Evolutionary conservation across 2,113 vertebrate species (phyloP), one percentile per base, ranked within the genome.

Genomic region (Garra rufa): DNA sequence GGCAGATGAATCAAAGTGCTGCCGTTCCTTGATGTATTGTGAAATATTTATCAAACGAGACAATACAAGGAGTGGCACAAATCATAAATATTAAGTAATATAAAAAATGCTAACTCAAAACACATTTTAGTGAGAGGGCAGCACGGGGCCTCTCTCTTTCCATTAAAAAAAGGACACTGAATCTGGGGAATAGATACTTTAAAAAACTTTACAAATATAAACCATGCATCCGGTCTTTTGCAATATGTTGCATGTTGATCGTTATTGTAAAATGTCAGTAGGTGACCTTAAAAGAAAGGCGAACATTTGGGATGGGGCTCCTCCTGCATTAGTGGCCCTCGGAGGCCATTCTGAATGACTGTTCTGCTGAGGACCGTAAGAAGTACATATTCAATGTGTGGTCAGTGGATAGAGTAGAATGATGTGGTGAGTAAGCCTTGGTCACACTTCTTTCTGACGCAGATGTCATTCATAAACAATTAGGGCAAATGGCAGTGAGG

Each of bases 31-130:
- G 88, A 92, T 93, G 93, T 93, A 92, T 90, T 93, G 88, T 91
- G 92, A 94, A 93, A 92, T 94, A 91, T 94, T 94, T 93, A 94
- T 94, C 92, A 93, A 92, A 94, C 92, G 92, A 94, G 93, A 95
- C 93, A 94, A 94, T 90, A 87, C 88, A 88, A 93, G 92, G 92
- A 93, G 93, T 92, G 93, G 92, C 92, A 92, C 92, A 93, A 94
- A 94, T 94, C 93, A 93, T 94, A 92, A 92, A 93, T 94, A 95
- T 93, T 92, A 91, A 93, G 91, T 90, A 92, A 92, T 92, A 92
- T 92, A 44, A 76, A 92, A 94, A 92, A 91, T 73, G 50, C 85
- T 94, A 93, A 94, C 91, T 87, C 78, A 83, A 93, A 94, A 91
- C 94, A 95, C 90, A 93, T 93, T 86, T 93, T 89, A 70, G 87